phyloP scores from a whole-genome alignment of 2,888 invertebrate genomes.

The Heterodera filipjevi region DNA sequence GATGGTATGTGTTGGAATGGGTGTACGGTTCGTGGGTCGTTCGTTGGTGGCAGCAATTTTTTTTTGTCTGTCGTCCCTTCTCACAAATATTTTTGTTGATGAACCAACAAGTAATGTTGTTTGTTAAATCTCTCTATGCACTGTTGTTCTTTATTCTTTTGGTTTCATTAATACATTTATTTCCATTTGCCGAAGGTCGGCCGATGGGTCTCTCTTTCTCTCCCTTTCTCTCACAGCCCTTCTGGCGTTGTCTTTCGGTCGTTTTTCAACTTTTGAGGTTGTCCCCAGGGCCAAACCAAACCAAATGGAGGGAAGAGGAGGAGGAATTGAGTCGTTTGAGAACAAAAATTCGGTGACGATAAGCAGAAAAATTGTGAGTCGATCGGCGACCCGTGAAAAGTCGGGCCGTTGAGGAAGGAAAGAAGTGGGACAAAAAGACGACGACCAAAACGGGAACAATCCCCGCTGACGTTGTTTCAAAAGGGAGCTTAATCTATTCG shows the following conservation, averaged over 20 bases:
- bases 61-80: neutral
- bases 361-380: neutral
- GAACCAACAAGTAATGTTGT: neutral
- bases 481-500: neutral
- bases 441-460: neutral
- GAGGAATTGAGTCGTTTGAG: neutral
- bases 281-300: constrained; percentile 4
- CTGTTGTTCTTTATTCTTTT: neutral
- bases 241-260: neutral
- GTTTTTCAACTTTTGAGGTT: constrained; percentile 6
- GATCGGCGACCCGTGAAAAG: neutral
- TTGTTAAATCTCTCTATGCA: neutral
- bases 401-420: neutral
- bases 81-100: constrained; percentile 5
- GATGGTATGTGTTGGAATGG: neutral
- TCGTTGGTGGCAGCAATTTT: neutral
- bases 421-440: no score
- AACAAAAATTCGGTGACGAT: neutral
- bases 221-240: no score
- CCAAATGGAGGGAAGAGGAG: neutral
- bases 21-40: neutral
- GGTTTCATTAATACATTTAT: neutral
- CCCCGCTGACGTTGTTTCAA: neutral
- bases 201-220: neutral
- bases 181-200: neutral